Conservation (phyloP, 30 jellyfish, hydroid and myxozoan genomes). For the Turritopsis rubra region DNA sequence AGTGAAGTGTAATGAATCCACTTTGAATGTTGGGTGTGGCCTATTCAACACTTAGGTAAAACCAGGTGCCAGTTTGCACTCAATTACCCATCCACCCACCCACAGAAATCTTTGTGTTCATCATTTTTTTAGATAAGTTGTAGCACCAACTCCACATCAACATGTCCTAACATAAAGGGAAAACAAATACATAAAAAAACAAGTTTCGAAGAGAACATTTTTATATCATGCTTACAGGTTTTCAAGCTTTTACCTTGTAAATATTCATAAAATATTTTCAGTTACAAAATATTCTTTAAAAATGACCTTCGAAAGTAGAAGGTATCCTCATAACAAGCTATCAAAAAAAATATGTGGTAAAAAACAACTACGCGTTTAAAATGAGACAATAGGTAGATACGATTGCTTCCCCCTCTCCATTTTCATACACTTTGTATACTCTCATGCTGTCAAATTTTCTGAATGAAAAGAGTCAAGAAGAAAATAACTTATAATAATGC, state of each 20-base stretch:
- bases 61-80: no score
- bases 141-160: no score
- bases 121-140: no score
- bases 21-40: no score
- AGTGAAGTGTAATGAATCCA: no score
- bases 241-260: background rate
- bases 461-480: no score
- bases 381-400: background rate
- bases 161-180: no score
- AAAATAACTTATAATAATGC: background rate
- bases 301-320: background rate
- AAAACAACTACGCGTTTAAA: background rate
- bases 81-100: no score
- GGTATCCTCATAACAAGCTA: conserved; percentile 20
- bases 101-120: no score
- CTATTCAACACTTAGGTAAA: no score
- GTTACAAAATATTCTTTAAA: background rate
- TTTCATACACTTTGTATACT: no score
- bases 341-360: conserved; percentile 1
- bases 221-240: background rate
- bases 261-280: conserved; percentile 3
- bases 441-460: no score
- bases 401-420: background rate
- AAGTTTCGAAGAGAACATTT: background rate
- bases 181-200: background rate